Percentiles rank a stretch among this genome's conserved stretches.
Evolutionary conservation across 2,888 invertebrate species (phyloP).

Genomic region (Drosophila sordidula): DNA sequence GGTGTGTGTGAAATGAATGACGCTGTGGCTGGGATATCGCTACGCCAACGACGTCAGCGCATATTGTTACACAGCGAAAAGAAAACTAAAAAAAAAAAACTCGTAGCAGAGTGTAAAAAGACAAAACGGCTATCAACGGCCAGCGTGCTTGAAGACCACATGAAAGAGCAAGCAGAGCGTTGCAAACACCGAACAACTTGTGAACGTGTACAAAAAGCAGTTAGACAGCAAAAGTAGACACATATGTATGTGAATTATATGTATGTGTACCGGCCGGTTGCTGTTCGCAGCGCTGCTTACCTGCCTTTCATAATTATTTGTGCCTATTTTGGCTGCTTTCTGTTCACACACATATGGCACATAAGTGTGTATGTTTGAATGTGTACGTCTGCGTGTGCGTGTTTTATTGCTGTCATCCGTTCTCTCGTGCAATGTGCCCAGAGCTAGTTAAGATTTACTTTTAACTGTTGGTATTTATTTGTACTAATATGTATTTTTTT

Average conservation of each 20-base stretch:
- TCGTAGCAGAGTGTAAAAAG: constrained; percentile 50
- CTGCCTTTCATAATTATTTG: constrained; percentile 78
- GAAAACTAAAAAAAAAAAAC: constrained; percentile 55
- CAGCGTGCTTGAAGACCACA: constrained; percentile 45
- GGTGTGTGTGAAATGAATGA: constrained; percentile 53
- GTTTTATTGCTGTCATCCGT: constrained; percentile 53
- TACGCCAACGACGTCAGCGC: constrained; percentile 52
- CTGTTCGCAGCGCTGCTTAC: constrained; percentile 48
- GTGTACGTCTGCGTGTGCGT: constrained; percentile 11
- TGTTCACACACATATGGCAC: constrained; percentile 14
- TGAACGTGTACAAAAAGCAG: constrained; percentile 79
- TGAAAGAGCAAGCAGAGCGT: constrained; percentile 59
- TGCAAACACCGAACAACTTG: constrained; percentile 66
- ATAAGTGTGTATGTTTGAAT: constrained; percentile 17
- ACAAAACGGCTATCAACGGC: constrained; percentile 46
- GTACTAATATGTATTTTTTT: constrained; percentile 45
- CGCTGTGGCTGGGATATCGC: constrained; percentile 66
- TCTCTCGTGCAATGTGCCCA: constrained; percentile 56
- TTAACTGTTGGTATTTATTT: constrained; percentile 49
- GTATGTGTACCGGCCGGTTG: constrained; percentile 74
- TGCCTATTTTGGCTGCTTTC: constrained; percentile 62
- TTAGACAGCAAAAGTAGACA: constrained; percentile 59
- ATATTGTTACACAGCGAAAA: constrained; percentile 70
- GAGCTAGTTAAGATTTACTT: constrained; percentile 37
- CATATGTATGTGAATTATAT: constrained; percentile 12